These are phyloP conservation scores for Picathartes gymnocephalus DNA, from an alignment of 2,113 vertebrate genomes.

Conservation along the genomic window DNA sequence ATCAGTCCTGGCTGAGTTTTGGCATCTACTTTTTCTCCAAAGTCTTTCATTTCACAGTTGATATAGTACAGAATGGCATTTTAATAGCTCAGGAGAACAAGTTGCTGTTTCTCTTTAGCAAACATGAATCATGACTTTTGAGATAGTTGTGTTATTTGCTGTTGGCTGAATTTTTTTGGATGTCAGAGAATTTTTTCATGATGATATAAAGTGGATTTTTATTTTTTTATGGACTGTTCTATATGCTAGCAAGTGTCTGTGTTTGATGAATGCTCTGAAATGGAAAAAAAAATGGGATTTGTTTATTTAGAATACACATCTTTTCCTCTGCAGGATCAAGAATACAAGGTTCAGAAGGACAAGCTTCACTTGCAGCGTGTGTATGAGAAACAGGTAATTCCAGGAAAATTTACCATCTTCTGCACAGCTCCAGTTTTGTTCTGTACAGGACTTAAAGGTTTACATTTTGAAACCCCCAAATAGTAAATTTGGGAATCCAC, in stretches of 20 bases:
- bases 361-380: conserved; percentile 75
- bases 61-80: background rate
- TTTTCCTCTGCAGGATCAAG: conserved; percentile 80
- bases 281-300: background rate
- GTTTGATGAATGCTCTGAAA: background rate
- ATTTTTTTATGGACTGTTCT: background rate
- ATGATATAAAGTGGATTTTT: background rate
- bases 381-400: conserved; percentile 85
- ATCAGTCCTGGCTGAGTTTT: background rate
- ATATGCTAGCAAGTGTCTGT: background rate
- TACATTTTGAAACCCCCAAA: background rate
- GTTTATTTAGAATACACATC: background rate
- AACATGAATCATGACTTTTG: background rate
- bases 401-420: background rate
- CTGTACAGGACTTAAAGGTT: background rate
- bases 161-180: background rate
- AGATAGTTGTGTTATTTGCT: background rate
- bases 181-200: background rate
- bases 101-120: background rate
- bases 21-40: background rate
- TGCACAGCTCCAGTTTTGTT: background rate
- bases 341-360: conserved; percentile 78
- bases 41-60: background rate
- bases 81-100: background rate
- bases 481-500: background rate